Conservation (phyloP, 2,113 vertebrate genomes). For the Plecotus auritus region DNA sequence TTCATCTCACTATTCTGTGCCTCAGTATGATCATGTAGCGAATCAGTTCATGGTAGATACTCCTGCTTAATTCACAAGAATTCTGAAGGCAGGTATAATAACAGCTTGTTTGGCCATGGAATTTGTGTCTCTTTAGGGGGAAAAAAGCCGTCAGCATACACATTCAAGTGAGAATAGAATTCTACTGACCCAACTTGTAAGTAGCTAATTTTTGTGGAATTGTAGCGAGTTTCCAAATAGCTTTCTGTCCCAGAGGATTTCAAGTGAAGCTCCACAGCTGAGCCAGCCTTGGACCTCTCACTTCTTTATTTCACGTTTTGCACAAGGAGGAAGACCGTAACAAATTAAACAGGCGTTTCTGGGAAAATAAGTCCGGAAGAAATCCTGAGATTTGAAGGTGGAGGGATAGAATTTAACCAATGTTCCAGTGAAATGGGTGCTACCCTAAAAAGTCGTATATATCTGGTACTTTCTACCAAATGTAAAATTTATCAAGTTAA, state of each 20-base stretch:
- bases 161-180: constrained; percentile 33
- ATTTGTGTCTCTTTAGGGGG: constrained; percentile 28
- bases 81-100: constrained; percentile 1
- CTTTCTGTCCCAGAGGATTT: neutral
- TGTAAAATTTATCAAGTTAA: constrained; percentile 3
- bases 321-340: constrained; percentile 10
- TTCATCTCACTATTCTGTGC: constrained; percentile 10
- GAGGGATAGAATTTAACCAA: constrained; percentile 30
- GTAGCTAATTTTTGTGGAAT: neutral
- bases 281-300: neutral
- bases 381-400: constrained; percentile 28
- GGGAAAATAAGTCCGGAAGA: constrained; percentile 60
- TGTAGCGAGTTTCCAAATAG: constrained; percentile 43
- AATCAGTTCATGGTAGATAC: constrained; percentile 17
- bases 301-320: constrained; percentile 38
- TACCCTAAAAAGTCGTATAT: neutral
- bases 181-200: neutral
- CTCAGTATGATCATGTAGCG: neutral
- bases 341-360: constrained; percentile 65
- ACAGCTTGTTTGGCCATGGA: neutral
- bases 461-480: neutral
- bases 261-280: neutral
- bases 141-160: neutral
- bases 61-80: constrained; percentile 1
- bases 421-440: neutral